Base-by-base conservation (phyloP, 53 echinoderm and acorn worm genomes). In the Patiria pectinifera region DNA sequence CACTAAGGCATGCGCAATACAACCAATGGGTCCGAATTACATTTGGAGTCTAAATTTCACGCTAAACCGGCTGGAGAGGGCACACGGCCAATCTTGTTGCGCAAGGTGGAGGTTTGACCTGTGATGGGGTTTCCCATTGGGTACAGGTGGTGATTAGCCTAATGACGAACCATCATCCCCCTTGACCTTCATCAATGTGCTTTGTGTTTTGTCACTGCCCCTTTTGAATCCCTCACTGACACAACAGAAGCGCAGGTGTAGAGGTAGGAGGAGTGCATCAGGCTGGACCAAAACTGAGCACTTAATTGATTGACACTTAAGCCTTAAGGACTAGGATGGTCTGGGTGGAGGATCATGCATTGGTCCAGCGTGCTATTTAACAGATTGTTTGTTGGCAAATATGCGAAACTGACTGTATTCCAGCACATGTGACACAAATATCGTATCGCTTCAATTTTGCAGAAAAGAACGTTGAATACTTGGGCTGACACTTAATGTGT, bases 161-260 rank as follows among this genome's bases (percentile, higher is more conserved):
- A 11, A 69, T 69, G 21, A 69, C 21, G 62, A 59, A 83, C 83
- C 63, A 53, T 53, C 62, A 59, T 59, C 62, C 83, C 74, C 62
- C 83, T 83, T 83, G 83, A 83, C 83, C 83, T 83, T 83, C 69
- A 69, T 69, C 69, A 15, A 6, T 21, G 15, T 4, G 21, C 14
- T 22, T 58, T 62, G 59, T 14, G 26, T 62, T 26, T 60, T 60
- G 58, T 83, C 62, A 12, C 59, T 83, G 26, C 60, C 23, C 26
- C 26, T 23, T 59, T 83, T 22, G 60, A 83, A 83, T 60, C 59
- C 22, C 59, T 22, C 59, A 14, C 59, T 23, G 59, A 3, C 61
- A 60, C 60, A 23, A 60, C 83, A 26, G 83, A 83, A 59, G 83
- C 26, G 83, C 83, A 83, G 62, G 83, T 83, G 83, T 6, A 60